phyloP scores from a whole-genome alignment of 2,113 vertebrate species.

The Corapipo altera region DNA sequence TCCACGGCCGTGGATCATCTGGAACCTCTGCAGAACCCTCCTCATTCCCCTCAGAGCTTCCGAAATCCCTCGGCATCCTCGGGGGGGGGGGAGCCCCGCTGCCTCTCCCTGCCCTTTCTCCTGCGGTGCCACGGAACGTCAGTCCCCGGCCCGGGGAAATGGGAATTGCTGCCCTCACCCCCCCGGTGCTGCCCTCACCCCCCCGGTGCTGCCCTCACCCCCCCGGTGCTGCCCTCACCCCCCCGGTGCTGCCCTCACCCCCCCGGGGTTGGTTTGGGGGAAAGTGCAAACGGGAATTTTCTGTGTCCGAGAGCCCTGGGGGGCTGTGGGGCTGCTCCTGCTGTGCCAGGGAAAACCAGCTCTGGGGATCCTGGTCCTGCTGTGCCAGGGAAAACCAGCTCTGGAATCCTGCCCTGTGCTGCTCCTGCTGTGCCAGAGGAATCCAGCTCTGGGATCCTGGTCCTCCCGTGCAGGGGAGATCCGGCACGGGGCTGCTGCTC shows the following conservation, averaged over 20 bases:
- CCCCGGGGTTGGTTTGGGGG: not conserved
- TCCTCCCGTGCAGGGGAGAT: no score
- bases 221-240: no score
- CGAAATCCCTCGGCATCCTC: not conserved
- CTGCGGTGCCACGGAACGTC: not conserved
- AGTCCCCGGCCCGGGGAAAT: not conserved
- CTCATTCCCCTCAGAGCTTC: not conserved
- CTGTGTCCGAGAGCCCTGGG: not conserved
- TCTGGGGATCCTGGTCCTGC: not conserved
- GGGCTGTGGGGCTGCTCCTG: not conserved
- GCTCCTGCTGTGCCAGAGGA: not conserved
- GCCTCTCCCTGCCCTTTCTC: not conserved
- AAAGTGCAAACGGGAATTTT: not conserved
- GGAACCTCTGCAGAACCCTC: not conserved
- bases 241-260: no score
- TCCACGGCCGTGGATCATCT: not conserved
- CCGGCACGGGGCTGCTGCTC: no score
- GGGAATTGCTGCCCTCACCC: not conserved
- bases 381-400: not conserved
- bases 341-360: not conserved
- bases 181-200: not conserved
- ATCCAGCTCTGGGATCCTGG: no score
- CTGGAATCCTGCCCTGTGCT: not conserved
- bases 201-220: no score
- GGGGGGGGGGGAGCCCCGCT: not conserved